Evolutionary conservation across 2,797 vertebrate species (phyloP).

Genomic region (Podarcis siculus): DNA sequence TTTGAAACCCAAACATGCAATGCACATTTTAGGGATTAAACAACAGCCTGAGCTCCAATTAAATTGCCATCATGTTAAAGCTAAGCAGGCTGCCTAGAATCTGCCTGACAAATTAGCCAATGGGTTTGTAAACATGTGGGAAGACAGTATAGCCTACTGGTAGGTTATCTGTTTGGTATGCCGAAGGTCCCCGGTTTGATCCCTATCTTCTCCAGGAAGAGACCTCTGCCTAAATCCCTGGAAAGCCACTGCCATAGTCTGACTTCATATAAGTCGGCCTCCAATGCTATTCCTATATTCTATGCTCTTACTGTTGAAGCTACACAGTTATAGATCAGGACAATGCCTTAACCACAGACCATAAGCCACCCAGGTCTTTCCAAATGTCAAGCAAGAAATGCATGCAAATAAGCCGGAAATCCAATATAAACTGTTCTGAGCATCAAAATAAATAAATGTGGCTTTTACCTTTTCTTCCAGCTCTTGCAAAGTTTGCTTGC

Average conservation of each 20-base stretch:
- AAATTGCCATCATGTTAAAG: background rate
- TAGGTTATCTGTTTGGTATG: too few species aligned
- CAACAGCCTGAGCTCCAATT: background rate
- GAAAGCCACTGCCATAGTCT: too few species aligned
- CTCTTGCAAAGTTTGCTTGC: conserved; percentile 80
- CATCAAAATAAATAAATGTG: conserved; percentile 5
- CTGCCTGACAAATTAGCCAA: background rate
- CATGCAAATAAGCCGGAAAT: background rate
- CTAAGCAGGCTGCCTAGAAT: background rate
- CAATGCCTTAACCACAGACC: background rate
- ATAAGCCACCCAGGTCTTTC: background rate
- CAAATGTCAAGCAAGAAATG: background rate
- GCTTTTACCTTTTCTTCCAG: conserved; percentile 87
- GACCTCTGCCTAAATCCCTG: too few species aligned
- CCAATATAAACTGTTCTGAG: background rate
- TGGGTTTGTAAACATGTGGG: background rate
- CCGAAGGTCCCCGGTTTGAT: too few species aligned
- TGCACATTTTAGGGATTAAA: background rate
- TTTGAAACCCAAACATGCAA: background rate
- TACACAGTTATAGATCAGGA: background rate
- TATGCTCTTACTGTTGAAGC: background rate
- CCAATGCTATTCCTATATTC: too few species aligned
- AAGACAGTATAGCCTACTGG: background rate
- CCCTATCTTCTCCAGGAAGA: too few species aligned
- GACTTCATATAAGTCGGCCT: too few species aligned